Percentiles rank a stretch among this genome's conserved stretches.
Conservation (phyloP, 2,113 vertebrate species). For the Vicugna pacos region DNA sequence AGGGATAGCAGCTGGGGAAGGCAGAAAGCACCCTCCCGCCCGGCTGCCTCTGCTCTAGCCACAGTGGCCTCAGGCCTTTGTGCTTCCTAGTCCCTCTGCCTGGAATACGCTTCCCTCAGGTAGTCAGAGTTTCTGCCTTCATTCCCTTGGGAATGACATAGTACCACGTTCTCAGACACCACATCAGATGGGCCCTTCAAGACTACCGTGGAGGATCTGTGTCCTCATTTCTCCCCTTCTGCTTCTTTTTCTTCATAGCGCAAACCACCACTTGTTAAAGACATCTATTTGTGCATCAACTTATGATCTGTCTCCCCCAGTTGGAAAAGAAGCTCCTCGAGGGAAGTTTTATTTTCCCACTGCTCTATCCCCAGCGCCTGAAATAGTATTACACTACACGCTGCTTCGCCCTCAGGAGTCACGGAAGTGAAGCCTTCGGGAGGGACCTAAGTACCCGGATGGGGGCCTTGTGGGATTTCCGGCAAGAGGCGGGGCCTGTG, state of each 20-base stretch:
- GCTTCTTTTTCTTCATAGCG: background rate
- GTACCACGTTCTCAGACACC: background rate
- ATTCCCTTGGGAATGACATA: background rate
- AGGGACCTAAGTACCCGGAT: background rate
- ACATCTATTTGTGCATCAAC: background rate
- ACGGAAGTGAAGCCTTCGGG: accelerated
- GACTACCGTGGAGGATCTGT: background rate
- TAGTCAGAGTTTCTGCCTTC: background rate
- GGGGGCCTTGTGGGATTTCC: accelerated
- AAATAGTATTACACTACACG: accelerated
- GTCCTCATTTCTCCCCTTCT: too few species aligned
- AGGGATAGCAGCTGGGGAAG: accelerated
- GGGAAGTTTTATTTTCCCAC: background rate
- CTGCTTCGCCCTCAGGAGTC: accelerated
- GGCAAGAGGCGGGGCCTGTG: accelerated
- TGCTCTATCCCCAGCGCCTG: background rate
- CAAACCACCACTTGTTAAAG: background rate
- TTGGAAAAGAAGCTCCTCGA: background rate
- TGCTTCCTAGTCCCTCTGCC: background rate
- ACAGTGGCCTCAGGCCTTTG: background rate
- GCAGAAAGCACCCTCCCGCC: background rate
- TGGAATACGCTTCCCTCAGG: background rate
- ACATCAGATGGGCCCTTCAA: background rate
- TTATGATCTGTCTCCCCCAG: background rate
- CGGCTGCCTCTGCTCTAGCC: background rate